These are phyloP conservation scores for Petrolisthes manimaculis DNA, from an alignment of 2,888 invertebrate species.

Conservation along the genomic window DNA sequence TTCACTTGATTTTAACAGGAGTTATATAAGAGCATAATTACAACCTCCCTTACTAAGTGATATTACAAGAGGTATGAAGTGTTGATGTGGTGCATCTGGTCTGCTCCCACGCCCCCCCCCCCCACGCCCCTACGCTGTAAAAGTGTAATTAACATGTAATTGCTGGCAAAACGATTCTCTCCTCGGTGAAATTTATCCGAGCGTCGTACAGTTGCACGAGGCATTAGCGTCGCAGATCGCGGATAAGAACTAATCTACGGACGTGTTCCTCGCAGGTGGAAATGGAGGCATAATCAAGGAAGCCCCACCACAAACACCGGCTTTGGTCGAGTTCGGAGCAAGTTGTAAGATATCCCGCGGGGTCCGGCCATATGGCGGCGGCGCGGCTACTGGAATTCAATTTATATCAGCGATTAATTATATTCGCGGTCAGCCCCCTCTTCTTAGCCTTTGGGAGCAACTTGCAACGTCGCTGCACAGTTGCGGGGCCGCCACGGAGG, in stretches of 20 bases:
- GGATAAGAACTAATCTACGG: conserved; percentile 22
- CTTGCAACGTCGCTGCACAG: conserved; percentile 38
- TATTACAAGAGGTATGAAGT: background rate
- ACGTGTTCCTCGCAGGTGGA: background rate
- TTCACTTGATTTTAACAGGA: background rate
- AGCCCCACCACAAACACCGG: background rate
- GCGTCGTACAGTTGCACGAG: background rate
- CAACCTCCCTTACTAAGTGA: background rate
- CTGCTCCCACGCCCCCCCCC: conserved; percentile 30
- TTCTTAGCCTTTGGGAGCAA: conserved; percentile 58
- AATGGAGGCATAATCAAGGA: background rate
- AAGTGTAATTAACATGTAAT: conserved; percentile 27
- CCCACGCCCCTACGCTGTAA: no score
- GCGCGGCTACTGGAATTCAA: conserved; percentile 62
- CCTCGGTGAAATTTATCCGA: conserved; percentile 14
- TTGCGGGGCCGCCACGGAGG: conserved; percentile 38
- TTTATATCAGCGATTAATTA: conserved; percentile 64
- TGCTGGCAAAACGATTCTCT: conserved; percentile 25
- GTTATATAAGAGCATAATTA: conserved; percentile 34
- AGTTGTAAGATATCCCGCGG: conserved; percentile 8
- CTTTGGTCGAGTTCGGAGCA: conserved; percentile 36
- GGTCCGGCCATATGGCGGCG: conserved; percentile 49
- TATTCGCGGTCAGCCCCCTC: conserved; percentile 53
- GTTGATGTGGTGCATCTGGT: conserved; percentile 21
- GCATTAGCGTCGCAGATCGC: conserved; percentile 15